Base-by-base conservation (phyloP, 2,113 vertebrate genomes). In the Lepisosteus oculatus region DNA sequence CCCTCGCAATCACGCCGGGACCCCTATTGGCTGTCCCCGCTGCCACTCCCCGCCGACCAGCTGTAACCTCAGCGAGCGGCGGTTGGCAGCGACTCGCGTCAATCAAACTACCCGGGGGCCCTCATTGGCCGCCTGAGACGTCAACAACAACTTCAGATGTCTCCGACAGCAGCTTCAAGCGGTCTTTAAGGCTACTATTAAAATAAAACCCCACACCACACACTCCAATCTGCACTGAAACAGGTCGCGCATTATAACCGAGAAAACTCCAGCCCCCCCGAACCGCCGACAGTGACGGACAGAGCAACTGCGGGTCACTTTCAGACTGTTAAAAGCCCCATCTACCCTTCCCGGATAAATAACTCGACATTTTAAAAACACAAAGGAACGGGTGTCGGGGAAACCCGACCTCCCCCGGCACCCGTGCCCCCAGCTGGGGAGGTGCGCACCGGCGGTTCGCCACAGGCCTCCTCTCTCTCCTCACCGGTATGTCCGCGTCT, bases 51-150 rank as follows among this genome's bases (percentile, higher is more conserved):
- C 68, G 29, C 3, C 8, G 29, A 44, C 54, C 51, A 2, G 12
- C 6, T 5, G 9, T 14, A 43, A 15, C 11, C 8, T 12, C 13
- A 12, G 8, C 42, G 17, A 43, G 15, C 6, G 57, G 9, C 47
- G 44, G 55, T 70, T 77, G 44, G 69, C 7, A 12, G 59, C 61
- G 15, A 43, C 45, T 47, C 29, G 29, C 29, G 73, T 70, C 72
- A 72, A 68, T 75, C 69, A 81, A 67, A 68, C 61, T 70, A 71
- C 15, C 62, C 64, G 68, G 55, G 68, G 14, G 29, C 71, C 43
- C 12, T 15, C 41, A 74, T 74, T 74, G 73, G 73, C 9, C 55
- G 67, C 7, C 14, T 14, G n/a, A 17, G 15, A 42, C 54, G 44
- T 69, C 73, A 56, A 74, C 55, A 75, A 56, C 55, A 57, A 44